Percentiles rank a stretch among this genome's conserved stretches.
phyloP scores from a whole-genome alignment of 2,113 vertebrate genomes.

The Psilopogon haemacephalus region DNA sequence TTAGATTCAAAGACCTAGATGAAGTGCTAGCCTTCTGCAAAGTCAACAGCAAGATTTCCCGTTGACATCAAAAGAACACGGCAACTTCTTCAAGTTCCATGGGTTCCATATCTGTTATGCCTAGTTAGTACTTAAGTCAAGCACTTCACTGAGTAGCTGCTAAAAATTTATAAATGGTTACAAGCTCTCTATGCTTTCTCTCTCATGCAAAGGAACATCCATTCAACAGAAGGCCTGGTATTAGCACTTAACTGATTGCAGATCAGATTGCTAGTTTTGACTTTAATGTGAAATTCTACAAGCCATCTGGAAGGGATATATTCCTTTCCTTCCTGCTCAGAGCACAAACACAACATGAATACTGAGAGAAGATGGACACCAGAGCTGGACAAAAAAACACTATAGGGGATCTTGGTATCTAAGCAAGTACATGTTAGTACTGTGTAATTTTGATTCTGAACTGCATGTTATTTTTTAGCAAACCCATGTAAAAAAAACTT shows the following conservation, averaged over 20 bases:
- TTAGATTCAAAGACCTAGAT: background rate
- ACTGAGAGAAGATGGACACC: background rate
- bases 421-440: background rate
- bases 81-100: background rate
- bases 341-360: background rate
- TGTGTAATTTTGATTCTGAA: background rate
- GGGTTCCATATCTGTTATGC: background rate
- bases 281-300: background rate
- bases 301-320: background rate
- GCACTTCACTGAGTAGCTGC: background rate
- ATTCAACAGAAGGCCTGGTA: background rate
- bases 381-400: background rate
- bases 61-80: background rate
- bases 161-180: background rate
- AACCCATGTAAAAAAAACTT: background rate
- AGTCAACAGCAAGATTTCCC: background rate
- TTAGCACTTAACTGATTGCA: background rate
- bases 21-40: background rate
- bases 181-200: background rate
- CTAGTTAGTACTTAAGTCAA: background rate
- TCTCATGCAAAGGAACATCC: background rate
- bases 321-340: background rate
- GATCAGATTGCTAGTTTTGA: background rate
- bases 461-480: slow-evolving; percentile 2
- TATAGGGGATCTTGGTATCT: slow-evolving; percentile 1